Conservation (phyloP, 2,113 vertebrate species). For the Neolamprologus sp. region DNA sequence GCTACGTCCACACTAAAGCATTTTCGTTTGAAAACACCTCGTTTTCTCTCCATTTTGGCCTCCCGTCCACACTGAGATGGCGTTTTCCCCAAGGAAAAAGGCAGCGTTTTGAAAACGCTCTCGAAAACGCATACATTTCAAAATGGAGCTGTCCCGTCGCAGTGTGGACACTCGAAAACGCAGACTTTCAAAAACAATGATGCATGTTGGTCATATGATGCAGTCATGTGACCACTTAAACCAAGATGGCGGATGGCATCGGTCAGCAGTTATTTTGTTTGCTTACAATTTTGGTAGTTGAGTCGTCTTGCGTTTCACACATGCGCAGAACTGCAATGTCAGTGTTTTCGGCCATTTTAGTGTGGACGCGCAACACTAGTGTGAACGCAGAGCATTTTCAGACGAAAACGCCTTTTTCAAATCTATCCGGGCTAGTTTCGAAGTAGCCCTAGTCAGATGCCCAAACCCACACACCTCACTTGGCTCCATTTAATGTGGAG, state of each 20-base stretch:
- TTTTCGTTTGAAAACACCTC: rapidly evolving
- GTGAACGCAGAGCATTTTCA: not conserved
- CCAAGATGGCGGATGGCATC: not conserved
- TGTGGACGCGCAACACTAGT: not conserved
- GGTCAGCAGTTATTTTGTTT: not conserved
- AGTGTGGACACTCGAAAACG: not conserved
- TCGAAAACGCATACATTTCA: not conserved
- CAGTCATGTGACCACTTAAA: not conserved
- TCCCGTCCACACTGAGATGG: not conserved
- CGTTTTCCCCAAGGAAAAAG: not conserved
- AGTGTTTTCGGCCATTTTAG: not conserved
- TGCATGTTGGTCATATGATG: not conserved
- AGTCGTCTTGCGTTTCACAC: not conserved
- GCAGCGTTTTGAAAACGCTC: not conserved
- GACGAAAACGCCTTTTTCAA: not conserved
- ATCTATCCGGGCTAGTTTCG: not conserved
- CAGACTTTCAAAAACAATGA: not conserved
- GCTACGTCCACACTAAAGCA: rapidly evolving
- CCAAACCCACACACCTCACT: not conserved
- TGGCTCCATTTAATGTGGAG: not conserved
- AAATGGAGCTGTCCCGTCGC: not conserved
- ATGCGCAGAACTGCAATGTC: not conserved
- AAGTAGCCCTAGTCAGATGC: not conserved
- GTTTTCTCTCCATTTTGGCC: not conserved
- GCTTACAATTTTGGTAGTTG: not conserved